Evolutionary conservation across 1,140 invertebrate species (phyloP).

Genomic region (Parapsyche elsis): DNA sequence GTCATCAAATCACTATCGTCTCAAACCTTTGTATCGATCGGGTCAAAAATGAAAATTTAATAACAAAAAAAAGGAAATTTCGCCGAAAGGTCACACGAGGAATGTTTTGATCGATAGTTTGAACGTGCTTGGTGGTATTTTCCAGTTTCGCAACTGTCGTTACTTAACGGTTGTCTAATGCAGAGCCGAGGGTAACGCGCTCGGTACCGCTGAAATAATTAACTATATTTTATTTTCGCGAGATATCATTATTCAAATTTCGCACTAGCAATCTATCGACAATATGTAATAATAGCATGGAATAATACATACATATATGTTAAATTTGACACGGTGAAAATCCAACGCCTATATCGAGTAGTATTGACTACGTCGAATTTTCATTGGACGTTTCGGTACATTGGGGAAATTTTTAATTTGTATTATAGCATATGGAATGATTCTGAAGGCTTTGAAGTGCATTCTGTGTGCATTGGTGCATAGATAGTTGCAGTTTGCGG

Average conservation of each 20-base stretch:
- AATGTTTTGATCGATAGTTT: neutral
- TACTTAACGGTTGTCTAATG: conserved; percentile 17
- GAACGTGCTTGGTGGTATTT: neutral
- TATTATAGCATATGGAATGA: neutral
- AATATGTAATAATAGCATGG: too few species aligned
- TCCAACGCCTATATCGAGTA: too few species aligned
- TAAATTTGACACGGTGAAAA: neutral
- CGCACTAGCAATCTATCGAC: too few species aligned
- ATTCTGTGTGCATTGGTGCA: neutral
- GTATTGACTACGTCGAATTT: too few species aligned
- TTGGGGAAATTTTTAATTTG: neutral
- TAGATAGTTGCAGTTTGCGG: neutral
- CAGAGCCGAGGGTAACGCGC: neutral
- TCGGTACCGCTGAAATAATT: conserved; percentile 1
- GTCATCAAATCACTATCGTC: too few species aligned
- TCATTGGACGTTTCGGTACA: neutral
- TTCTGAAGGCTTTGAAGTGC: too few species aligned
- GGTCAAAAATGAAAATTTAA: too few species aligned
- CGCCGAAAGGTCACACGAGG: neutral
- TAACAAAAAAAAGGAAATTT: neutral
- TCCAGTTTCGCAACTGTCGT: conserved; percentile 8
- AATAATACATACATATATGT: neutral
- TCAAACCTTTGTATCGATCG: too few species aligned
- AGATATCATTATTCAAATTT: too few species aligned
- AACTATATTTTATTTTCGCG: conserved; percentile 6